phyloP scores from a whole-genome alignment of 2,888 invertebrate species.

The Oasisia sp. region DNA sequence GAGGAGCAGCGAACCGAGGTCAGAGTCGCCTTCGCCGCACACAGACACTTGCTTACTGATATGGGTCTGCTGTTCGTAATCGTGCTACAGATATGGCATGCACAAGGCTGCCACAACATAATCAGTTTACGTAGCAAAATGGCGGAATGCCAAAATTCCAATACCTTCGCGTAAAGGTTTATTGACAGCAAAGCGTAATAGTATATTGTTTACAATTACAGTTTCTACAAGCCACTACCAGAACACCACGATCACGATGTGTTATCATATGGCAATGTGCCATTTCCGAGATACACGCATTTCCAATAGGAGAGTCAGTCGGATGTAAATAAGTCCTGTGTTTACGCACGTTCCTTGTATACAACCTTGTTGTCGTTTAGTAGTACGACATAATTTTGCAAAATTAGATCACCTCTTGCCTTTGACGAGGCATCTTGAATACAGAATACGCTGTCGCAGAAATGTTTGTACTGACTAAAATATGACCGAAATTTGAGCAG shows the following conservation, averaged over 20 bases:
- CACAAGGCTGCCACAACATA: not conserved
- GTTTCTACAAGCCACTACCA: not conserved
- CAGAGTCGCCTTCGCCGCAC: too few relatives aligned
- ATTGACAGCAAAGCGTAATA: not conserved
- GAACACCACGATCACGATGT: not conserved
- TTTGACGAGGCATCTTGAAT: too few relatives aligned
- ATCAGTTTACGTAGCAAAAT: not conserved
- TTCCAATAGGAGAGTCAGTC: not conserved
- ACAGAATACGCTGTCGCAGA: not conserved
- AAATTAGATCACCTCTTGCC: not conserved
- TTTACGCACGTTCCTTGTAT: not conserved
- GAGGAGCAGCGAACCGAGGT: too few relatives aligned
- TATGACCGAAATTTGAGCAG: too few relatives aligned
- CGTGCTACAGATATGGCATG: too few relatives aligned
- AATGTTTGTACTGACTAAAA: not conserved
- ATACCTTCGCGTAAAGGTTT: not conserved
- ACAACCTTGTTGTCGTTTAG: not conserved
- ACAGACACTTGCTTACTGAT: too few relatives aligned
- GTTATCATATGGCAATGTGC: not conserved
- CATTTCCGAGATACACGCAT: not conserved
- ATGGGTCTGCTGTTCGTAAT: too few relatives aligned
- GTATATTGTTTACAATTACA: not conserved
- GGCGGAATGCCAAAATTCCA: not conserved
- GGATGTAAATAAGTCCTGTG: not conserved
- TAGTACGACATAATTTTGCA: not conserved